A percentile compares a stretch with the other conserved stretches of the same genome.
These are phyloP conservation scores for Hemicentrotus pulcherrimus DNA, from an alignment of 35 echinoderm and acorn worm genomes.

Conservation along the genomic window DNA sequence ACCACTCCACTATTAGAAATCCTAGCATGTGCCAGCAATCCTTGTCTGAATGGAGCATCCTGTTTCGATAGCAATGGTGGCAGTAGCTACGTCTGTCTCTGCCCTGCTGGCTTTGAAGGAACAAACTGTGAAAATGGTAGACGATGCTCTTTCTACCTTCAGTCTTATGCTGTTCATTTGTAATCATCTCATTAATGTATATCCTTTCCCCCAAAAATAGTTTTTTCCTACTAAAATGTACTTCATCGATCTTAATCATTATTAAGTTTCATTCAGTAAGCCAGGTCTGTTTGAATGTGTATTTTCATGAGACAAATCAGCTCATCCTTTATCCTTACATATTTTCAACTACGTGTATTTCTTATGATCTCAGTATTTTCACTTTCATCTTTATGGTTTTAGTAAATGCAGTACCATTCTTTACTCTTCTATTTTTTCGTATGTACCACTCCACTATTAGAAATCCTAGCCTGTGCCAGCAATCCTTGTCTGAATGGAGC, in stretches of 20 bases:
- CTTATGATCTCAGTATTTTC: too few species aligned
- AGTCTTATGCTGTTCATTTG: too few species aligned
- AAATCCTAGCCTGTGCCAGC: slow-evolving; percentile 13
- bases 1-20: not conserved
- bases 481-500: slow-evolving; percentile 55
- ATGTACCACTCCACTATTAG: not conserved
- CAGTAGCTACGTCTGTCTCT: slow-evolving; percentile 30
- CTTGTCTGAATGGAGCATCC: slow-evolving; percentile 14
- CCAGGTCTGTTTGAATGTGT: not conserved
- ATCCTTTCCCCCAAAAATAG: too few species aligned
- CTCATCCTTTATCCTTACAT: too few species aligned
- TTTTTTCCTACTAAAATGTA: too few species aligned
- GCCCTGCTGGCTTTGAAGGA: slow-evolving; percentile 39
- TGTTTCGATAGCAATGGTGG: slow-evolving; percentile 49
- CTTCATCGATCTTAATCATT: too few species aligned
- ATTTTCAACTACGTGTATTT: too few species aligned
- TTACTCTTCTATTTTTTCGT: not conserved
- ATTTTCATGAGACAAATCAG: not conserved
- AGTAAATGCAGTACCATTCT: too few species aligned
- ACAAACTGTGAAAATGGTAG: slow-evolving; percentile 38
- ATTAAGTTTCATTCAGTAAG: too few species aligned
- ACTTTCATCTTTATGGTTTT: too few species aligned
- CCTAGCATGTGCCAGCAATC: slow-evolving; percentile 34
- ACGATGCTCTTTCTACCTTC: too few species aligned
- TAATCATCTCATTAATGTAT: too few species aligned